Evolutionary conservation across 2,888 invertebrate species (phyloP).

Genomic region (Sesamia inferens): DNA sequence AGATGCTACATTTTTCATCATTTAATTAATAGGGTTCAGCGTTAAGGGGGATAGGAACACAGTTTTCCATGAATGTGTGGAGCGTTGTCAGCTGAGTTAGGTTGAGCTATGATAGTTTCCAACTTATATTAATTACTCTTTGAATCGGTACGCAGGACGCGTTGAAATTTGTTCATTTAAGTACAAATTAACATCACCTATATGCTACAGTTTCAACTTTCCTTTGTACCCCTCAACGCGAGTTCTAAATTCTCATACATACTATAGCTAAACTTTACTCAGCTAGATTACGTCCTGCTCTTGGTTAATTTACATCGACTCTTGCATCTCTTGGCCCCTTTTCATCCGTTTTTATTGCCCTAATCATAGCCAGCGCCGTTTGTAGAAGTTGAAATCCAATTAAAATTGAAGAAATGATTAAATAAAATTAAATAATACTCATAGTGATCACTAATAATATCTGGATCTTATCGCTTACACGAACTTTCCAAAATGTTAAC

Average conservation of each 20-base stretch:
- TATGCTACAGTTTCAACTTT: slow-evolving; percentile 15
- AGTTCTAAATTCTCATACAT: not conserved
- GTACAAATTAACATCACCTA: not conserved
- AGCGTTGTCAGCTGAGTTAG: slow-evolving; percentile 10
- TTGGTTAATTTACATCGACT: not conserved
- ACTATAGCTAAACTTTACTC: slow-evolving; percentile 13
- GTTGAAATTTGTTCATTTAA: slow-evolving; percentile 1
- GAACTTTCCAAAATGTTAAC: not conserved
- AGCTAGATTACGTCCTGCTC: not conserved
- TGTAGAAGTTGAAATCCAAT: not conserved
- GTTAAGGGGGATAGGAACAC: not conserved
- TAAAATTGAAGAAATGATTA: not conserved
- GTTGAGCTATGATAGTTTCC: not conserved
- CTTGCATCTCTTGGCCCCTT: not conserved
- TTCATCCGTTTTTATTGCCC: not conserved
- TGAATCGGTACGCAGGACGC: not conserved
- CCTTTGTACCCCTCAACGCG: slow-evolving; percentile 12
- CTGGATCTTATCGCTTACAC: not conserved
- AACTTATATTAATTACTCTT: slow-evolving; percentile 16
- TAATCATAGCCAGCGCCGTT: not conserved
- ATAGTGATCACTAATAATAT: not conserved
- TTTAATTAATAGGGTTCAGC: not conserved
- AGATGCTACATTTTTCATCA: not conserved
- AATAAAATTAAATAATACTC: too few species aligned
- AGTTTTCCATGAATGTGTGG: not conserved